Base-by-base conservation (phyloP, 2,113 vertebrate species). In the Ameiurus melas region DNA sequence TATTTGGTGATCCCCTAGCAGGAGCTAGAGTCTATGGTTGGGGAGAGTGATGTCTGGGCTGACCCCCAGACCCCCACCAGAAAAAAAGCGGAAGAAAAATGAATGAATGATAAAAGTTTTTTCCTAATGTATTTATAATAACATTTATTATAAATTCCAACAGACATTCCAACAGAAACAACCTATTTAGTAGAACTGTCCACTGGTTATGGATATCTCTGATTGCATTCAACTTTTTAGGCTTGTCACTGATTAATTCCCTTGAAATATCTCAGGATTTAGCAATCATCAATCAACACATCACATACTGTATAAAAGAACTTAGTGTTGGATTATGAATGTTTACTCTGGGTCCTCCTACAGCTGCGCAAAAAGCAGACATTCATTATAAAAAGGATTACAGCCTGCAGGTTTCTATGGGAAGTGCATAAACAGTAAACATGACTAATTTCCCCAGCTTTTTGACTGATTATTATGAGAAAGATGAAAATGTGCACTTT, bases 381-480 rank as follows among this genome's bases (percentile, higher is more conserved):
- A 7, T 57, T 85, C 2, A 58, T 85, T 85, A 9, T 22, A 85
- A 73, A 73, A 73, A 57, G 51, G 51, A 57, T 85, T 73, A 85
- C 20, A 53, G 62, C 64, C 62, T 55, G 47, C 83, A 85, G 13
- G 30, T 39, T 73, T 30, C 68, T 36, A 73, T 60, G 70, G 84
- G 70, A 85, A 25, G 12, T 73, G 51, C 16, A 20, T 77, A 85
- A 85, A 75, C 84, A 58, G 33, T 60, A 60, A 85, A 60, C 30
- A 60, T 0, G 36, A 51, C 53, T n/a, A 60, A 75, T 75, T 60
- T 77, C 43, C 10, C 55, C 57, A 36, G 71, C 84, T 60, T 75
- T 33, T n/a, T 85, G 84, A 77, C 19, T 39, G 70, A 77, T 85
- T 60, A 75, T 30, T 27, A 58, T 85, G 70, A 75, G 53, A 25